These are phyloP conservation scores for Hozukius guyotensis DNA, from an alignment of 2,797 vertebrate genomes.

Conservation along the genomic window DNA sequence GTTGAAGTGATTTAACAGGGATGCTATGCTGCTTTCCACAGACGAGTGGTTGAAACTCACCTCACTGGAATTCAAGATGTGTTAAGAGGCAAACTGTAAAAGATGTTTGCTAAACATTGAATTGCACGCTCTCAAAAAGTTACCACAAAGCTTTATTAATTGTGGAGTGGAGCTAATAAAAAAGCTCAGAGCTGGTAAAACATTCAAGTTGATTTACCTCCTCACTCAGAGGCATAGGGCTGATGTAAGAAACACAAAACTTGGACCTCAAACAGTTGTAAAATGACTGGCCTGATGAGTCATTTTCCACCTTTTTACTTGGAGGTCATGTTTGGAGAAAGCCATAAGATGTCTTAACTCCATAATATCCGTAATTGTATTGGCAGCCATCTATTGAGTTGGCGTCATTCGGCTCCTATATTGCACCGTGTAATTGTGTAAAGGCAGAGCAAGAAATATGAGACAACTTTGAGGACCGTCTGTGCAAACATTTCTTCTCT, in stretches of 20 bases:
- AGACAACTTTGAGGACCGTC: neutral
- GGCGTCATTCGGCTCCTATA: neutral
- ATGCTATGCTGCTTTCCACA: neutral
- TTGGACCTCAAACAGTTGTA: neutral
- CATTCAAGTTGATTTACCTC: neutral
- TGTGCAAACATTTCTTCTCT: constrained; percentile 7
- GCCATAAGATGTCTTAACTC: constrained; percentile 5
- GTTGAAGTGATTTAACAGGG: constrained; percentile 15
- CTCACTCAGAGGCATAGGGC: too few relatives aligned
- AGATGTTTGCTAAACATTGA: neutral
- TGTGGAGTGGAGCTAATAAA: neutral
- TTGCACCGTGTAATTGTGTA: neutral
- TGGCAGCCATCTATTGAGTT: neutral
- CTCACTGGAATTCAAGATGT: constrained; percentile 8
- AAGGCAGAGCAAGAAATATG: neutral
- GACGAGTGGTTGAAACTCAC: neutral
- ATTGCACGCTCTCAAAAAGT: neutral
- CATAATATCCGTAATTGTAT: neutral
- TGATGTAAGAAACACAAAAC: neutral
- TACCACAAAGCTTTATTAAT: neutral
- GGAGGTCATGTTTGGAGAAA: neutral
- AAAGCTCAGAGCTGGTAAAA: neutral
- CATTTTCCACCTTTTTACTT: neutral
- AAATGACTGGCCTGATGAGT: neutral
- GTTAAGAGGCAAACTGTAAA: neutral